Conservation (phyloP, 2,113 vertebrate species). For the Leptobrachium leishanense region DNA sequence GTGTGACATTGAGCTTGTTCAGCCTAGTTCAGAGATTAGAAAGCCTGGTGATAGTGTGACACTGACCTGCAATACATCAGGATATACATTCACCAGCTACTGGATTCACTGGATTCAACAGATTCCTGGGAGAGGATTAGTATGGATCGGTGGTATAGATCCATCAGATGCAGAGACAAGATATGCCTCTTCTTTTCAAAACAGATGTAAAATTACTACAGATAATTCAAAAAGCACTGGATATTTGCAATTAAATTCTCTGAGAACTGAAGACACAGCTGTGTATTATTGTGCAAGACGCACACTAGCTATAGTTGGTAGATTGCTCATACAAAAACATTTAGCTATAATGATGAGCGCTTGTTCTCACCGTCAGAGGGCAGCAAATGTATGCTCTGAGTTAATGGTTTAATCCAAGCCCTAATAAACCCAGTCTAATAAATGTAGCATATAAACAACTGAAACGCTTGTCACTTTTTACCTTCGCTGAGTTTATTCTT, state of each 20-base stretch:
- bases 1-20: constrained; percentile 1
- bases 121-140: not conserved
- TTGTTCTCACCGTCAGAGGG: too few species aligned
- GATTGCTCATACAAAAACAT: too few species aligned
- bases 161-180: not conserved
- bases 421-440: too few species aligned
- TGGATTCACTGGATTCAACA: constrained; percentile 20
- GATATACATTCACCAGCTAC: constrained; percentile 16
- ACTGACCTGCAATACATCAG: constrained; percentile 31
- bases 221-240: not conserved
- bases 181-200: not conserved
- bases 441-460: too few species aligned
- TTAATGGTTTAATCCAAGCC: too few species aligned
- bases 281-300: too few species aligned
- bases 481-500: too few species aligned
- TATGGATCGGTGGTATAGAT: constrained; percentile 12
- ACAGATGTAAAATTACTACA: constrained; percentile 21
- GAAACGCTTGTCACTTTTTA: too few species aligned
- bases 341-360: too few species aligned
- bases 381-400: too few species aligned
- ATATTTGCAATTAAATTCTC: constrained; percentile 31
- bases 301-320: too few species aligned
- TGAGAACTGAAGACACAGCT: constrained; percentile 3
- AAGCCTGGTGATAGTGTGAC: constrained; percentile 17
- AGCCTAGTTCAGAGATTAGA: constrained; percentile 21